phyloP scores from a whole-genome alignment of 2,888 invertebrate genomes.

The Papilio elwesi region DNA sequence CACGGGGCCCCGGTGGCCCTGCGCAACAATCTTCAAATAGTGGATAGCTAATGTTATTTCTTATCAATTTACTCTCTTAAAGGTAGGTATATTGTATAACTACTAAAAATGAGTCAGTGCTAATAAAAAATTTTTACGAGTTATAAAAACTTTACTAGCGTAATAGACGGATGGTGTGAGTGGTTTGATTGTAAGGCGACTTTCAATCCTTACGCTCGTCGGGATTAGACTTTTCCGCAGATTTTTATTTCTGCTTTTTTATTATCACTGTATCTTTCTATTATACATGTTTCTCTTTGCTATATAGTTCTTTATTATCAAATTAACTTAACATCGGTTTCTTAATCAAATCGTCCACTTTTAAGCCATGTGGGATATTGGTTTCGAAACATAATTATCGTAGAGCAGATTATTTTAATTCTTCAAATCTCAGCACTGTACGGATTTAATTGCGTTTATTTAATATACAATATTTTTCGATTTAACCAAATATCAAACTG shows the following conservation, averaged over 20 bases:
- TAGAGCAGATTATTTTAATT: too few species aligned
- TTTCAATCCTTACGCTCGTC: neutral
- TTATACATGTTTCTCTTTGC: neutral
- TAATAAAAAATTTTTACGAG: slow-evolving; percentile 20
- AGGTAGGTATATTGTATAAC: neutral
- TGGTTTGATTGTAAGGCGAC: slow-evolving; percentile 5
- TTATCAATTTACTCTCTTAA: neutral
- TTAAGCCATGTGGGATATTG: too few species aligned
- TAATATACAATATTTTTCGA: too few species aligned
- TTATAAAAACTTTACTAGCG: slow-evolving; percentile 1
- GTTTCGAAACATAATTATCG: too few species aligned
- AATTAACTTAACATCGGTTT: too few species aligned
- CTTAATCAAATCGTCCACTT: too few species aligned
- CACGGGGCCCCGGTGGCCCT: too few species aligned
- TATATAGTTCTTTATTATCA: slow-evolving; percentile 5
- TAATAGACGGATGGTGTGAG: neutral
- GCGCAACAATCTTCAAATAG: too few species aligned
- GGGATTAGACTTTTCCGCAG: neutral
- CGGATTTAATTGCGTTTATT: too few species aligned
- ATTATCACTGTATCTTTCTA: neutral
- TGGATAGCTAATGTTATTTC: neutral
- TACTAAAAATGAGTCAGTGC: neutral
- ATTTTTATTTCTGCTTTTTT: neutral
- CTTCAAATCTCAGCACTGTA: too few species aligned
- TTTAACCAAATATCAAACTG: too few species aligned